A percentile compares a stretch with the other conserved stretches of the same genome.
Conservation (phyloP, 2,797 vertebrate species). For the Apodemus agrarius region DNA sequence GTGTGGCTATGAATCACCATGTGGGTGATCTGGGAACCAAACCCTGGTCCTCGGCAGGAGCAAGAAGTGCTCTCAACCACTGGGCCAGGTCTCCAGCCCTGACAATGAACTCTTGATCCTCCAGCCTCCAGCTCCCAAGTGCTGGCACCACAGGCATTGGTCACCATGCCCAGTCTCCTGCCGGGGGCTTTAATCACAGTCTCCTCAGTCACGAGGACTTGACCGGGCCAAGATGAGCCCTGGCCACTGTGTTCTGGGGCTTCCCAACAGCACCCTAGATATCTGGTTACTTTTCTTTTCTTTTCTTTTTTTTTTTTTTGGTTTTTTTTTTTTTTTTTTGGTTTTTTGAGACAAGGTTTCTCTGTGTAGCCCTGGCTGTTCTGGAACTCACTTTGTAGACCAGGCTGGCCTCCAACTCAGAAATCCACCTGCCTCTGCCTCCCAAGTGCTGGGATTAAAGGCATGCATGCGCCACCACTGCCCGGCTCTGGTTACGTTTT, state of each 20-base stretch:
- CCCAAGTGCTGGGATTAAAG: too few relatives aligned
- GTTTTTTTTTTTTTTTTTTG: too few relatives aligned
- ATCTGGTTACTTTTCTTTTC: background rate
- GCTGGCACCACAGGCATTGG: background rate
- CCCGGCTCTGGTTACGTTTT: background rate
- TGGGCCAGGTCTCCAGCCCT: background rate
- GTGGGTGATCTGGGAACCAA: background rate
- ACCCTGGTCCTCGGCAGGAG: background rate
- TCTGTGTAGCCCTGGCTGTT: too few relatives aligned
- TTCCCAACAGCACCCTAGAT: background rate
- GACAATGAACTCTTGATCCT: background rate
- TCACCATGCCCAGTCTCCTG: too few relatives aligned
- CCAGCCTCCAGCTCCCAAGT: background rate
- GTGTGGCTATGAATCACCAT: background rate
- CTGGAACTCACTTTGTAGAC: too few relatives aligned
- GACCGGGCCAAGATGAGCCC: background rate
- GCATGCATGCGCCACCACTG: too few relatives aligned
- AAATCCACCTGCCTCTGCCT: too few relatives aligned
- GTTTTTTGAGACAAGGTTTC: too few relatives aligned
- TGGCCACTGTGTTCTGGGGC: background rate
- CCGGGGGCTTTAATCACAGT: background rate
- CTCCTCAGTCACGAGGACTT: background rate
- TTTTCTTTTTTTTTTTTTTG: too few relatives aligned
- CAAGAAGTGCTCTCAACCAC: background rate
- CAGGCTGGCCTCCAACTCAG: too few relatives aligned